These are phyloP conservation scores for Anthopleura sola DNA, from an alignment of 64 coral and sea anemone genomes.

Conservation along the genomic window DNA sequence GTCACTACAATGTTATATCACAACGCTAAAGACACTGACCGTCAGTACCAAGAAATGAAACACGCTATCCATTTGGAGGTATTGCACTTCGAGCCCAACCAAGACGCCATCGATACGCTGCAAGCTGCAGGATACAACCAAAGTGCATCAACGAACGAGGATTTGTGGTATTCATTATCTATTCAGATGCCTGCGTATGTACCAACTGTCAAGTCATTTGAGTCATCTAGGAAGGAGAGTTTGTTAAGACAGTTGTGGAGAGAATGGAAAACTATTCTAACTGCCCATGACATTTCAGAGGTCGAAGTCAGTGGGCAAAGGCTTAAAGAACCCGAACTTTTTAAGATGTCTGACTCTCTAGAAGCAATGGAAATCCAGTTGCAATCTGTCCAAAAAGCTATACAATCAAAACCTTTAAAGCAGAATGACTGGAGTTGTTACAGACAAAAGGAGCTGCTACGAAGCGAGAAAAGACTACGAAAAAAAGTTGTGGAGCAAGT, in stretches of 20 bases:
- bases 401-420: background rate
- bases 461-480: slow-evolving; percentile 17
- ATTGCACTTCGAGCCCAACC: slow-evolving; percentile 28
- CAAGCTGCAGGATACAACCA: slow-evolving; percentile 52
- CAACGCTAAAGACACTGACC: background rate
- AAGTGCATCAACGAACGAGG: background rate
- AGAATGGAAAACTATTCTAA: background rate
- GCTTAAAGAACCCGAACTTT: background rate
- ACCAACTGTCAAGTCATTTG: background rate
- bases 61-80: background rate
- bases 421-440: background rate
- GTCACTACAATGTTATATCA: background rate
- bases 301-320: background rate
- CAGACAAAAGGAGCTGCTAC: slow-evolving; percentile 1
- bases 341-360: background rate
- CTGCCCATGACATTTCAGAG: background rate
- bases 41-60: background rate
- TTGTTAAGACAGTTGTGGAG: slow-evolving; percentile 12
- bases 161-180: too few relatives aligned
- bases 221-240: background rate
- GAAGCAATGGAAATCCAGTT: slow-evolving; percentile 27
- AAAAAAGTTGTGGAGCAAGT: background rate
- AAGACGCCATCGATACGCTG: slow-evolving; percentile 34
- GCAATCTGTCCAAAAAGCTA: slow-evolving; percentile 14
- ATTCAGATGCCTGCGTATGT: slow-evolving; percentile 26